A percentile compares a stretch with the other conserved stretches of the same genome.
These are phyloP conservation scores for Xiphorhynchus elegans DNA, from an alignment of 2,113 vertebrate species.

Conservation along the genomic window DNA sequence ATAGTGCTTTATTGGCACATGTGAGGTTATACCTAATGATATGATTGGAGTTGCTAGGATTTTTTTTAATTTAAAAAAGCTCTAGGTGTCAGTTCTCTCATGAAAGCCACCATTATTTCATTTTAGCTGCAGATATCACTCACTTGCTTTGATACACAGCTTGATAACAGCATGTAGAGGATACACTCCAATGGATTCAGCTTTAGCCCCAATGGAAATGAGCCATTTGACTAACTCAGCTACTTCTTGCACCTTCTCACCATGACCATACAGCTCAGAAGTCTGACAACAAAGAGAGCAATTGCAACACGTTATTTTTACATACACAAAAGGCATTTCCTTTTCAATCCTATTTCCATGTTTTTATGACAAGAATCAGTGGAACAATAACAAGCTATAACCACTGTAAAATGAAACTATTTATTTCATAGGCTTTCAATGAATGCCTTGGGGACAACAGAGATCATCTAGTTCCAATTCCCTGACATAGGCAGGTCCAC, in stretches of 20 bases:
- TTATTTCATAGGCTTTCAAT: neutral
- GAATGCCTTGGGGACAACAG: neutral
- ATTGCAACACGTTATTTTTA: neutral
- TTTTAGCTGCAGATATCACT: constrained; percentile 14
- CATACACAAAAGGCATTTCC: neutral
- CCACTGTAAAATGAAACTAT: neutral
- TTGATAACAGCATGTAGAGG: constrained; percentile 76
- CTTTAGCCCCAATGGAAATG: constrained; percentile 67
- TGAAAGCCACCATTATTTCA: neutral
- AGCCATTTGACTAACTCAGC: constrained; percentile 75
- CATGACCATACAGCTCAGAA: constrained; percentile 24
- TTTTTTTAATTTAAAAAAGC: neutral
- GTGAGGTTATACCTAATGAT: neutral
- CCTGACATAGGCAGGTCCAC: neutral
- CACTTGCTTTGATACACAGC: constrained; percentile 79
- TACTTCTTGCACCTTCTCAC: constrained; percentile 66
- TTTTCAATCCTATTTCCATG: neutral
- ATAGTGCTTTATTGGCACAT: neutral
- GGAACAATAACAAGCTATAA: neutral
- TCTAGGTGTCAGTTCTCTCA: neutral
- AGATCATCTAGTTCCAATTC: neutral
- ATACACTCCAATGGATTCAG: constrained; percentile 70
- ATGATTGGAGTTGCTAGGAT: neutral
- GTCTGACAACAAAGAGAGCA: constrained; percentile 48
- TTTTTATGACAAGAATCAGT: neutral